Percentiles rank a stretch among this genome's conserved stretches.
These are phyloP conservation scores for Lepidurus packardi DNA, from an alignment of 1,140 invertebrate species.

Conservation along the genomic window DNA sequence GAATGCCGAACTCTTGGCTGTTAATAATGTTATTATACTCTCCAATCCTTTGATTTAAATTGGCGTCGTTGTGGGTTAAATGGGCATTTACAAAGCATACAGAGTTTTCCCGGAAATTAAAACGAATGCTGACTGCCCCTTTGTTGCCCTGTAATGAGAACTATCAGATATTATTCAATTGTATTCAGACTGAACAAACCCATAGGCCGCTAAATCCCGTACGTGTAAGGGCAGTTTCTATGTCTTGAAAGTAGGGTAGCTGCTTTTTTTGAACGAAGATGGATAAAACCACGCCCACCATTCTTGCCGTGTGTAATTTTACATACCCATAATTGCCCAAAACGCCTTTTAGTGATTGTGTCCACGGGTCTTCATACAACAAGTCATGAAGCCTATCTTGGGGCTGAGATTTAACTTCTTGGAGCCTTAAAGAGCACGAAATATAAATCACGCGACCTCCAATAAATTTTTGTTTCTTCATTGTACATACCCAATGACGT, in stretches of 20 bases:
- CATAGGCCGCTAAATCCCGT: conserved; percentile 85
- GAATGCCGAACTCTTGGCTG: conserved; percentile 49
- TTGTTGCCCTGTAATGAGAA: conserved; percentile 77
- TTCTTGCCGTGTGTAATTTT: conserved; percentile 64
- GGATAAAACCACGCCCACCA: conserved; percentile 71
- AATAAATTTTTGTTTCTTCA: conserved; percentile 7
- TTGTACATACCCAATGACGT: conserved; percentile 63
- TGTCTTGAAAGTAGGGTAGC: conserved; percentile 67
- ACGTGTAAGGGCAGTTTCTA: conserved; percentile 76
- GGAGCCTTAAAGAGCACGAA: conserved; percentile 54
- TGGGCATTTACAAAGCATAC: conserved; percentile 83
- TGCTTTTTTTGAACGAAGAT: conserved; percentile 71
- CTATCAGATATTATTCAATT: conserved; percentile 23
- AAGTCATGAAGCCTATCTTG: conserved; percentile 74
- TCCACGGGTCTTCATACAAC: conserved; percentile 79
- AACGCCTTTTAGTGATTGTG: conserved; percentile 62
- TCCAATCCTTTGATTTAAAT: conserved; percentile 67
- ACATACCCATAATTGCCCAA: conserved; percentile 66
- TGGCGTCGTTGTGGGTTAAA: conserved; percentile 77
- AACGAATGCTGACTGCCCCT: conserved; percentile 79
- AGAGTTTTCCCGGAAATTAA: conserved; percentile 78
- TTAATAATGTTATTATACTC: conserved; percentile 75
- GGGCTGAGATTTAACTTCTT: conserved; percentile 83
- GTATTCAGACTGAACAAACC: conserved; percentile 45
- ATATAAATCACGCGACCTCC: conserved; percentile 22